A percentile compares a stretch with the other conserved stretches of the same genome.
Conservation (phyloP, 2,797 vertebrate genomes). For the Eospalax fontanierii region DNA sequence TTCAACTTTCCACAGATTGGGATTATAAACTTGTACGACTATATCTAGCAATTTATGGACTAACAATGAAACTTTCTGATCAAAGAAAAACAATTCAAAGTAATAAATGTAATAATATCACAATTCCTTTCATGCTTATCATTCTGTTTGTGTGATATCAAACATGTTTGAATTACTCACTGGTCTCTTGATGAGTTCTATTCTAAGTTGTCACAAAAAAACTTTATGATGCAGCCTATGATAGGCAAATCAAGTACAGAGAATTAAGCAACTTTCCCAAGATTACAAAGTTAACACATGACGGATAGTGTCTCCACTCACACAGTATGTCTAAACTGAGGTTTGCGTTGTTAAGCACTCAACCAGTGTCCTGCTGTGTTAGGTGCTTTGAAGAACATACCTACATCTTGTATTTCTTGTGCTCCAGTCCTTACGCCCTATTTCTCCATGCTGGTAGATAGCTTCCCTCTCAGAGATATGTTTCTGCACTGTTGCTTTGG, state of each 20-base stretch:
- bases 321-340: neutral
- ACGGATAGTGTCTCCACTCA: neutral
- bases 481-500: conserved; percentile 42
- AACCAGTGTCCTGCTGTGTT: neutral
- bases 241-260: neutral
- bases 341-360: neutral
- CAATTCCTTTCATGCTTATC: neutral
- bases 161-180: neutral
- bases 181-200: neutral
- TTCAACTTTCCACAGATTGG: neutral
- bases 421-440: neutral
- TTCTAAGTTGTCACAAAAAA: neutral
- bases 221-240: neutral
- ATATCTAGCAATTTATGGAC: neutral
- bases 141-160: neutral
- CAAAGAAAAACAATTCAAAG: conserved; percentile 17
- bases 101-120: neutral
- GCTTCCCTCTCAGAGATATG: conserved; percentile 39
- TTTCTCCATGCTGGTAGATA: neutral
- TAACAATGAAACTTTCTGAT: neutral
- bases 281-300: neutral
- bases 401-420: neutral
- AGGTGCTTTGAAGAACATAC: neutral
- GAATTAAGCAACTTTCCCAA: neutral
- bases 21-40: too few species aligned